Evolutionary conservation across 2,888 invertebrate species (phyloP).

Genomic region (Agonopterix heracliana): DNA sequence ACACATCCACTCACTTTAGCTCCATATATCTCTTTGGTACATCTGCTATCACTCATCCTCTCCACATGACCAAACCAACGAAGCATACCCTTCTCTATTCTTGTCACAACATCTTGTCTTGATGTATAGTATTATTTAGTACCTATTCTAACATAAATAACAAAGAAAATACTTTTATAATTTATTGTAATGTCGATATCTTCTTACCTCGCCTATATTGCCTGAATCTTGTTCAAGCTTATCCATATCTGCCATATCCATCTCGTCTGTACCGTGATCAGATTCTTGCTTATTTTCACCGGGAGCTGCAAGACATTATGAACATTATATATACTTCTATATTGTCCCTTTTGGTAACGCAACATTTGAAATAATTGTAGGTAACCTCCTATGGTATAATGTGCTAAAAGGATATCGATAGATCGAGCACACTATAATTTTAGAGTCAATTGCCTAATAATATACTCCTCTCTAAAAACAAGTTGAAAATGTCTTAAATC

Average conservation of each 20-base stretch:
- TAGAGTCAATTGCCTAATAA: conserved; percentile 9
- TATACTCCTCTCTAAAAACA: conserved; percentile 68
- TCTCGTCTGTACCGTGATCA: conserved; percentile 61
- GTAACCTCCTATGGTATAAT: not conserved
- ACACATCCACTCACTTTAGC: too few species aligned
- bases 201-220: conserved; percentile 66
- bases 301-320: conserved; percentile 21
- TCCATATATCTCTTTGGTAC: too few species aligned
- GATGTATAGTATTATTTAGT: too few species aligned
- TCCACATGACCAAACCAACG: too few species aligned
- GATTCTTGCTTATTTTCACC: conserved; percentile 50
- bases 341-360: not conserved
- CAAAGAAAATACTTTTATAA: too few species aligned
- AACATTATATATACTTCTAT: not conserved
- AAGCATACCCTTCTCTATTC: too few species aligned
- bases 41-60: too few species aligned
- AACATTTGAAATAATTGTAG: not conserved
- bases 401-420: not conserved
- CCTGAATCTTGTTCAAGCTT: conserved; percentile 68
- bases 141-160: too few species aligned
- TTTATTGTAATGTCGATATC: too few species aligned
- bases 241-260: conserved; percentile 73
- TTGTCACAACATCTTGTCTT: too few species aligned
- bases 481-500: conserved; percentile 49
- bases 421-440: not conserved